A percentile compares a stretch with the other conserved stretches of the same genome.
Evolutionary conservation across 1,140 invertebrate species (phyloP).

Genomic region (Ips nitidus): DNA sequence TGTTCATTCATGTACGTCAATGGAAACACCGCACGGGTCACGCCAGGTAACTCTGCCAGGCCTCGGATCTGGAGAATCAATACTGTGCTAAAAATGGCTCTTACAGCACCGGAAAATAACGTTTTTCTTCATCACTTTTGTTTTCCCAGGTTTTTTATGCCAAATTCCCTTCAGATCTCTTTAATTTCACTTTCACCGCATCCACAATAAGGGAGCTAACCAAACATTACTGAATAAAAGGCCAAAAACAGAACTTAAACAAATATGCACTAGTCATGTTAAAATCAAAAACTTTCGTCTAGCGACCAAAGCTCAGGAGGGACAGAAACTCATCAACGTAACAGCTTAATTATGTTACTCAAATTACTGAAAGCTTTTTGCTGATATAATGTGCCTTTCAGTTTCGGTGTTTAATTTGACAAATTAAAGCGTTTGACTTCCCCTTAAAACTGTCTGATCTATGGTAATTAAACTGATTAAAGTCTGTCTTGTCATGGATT

Average conservation of each 20-base stretch:
- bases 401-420: slow-evolving; percentile 17
- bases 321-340: slow-evolving; percentile 1
- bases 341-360: slow-evolving; percentile 18
- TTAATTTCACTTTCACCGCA: too few relatives aligned
- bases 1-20: slow-evolving; percentile 1
- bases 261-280: too few relatives aligned
- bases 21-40: slow-evolving; percentile 17
- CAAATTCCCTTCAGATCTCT: too few relatives aligned
- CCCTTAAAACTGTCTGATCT: slow-evolving; percentile 15
- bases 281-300: too few relatives aligned
- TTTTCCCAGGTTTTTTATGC: too few relatives aligned
- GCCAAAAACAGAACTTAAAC: too few relatives aligned
- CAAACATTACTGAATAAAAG: not conserved
- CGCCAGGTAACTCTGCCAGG: slow-evolving; percentile 28
- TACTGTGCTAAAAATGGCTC: slow-evolving; percentile 26
- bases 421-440: slow-evolving; percentile 23
- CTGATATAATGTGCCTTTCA: not conserved
- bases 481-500: not conserved
- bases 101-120: slow-evolving; percentile 24
- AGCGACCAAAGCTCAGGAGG: too few relatives aligned
- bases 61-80: slow-evolving; percentile 23
- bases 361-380: not conserved
- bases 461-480: slow-evolving; percentile 25
- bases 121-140: slow-evolving; percentile 6
- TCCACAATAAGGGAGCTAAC: too few relatives aligned